Evolutionary conservation across 2,888 invertebrate genomes (phyloP), one percentile per base, ranked within the genome.

Genomic region (Acronicta psi): DNA sequence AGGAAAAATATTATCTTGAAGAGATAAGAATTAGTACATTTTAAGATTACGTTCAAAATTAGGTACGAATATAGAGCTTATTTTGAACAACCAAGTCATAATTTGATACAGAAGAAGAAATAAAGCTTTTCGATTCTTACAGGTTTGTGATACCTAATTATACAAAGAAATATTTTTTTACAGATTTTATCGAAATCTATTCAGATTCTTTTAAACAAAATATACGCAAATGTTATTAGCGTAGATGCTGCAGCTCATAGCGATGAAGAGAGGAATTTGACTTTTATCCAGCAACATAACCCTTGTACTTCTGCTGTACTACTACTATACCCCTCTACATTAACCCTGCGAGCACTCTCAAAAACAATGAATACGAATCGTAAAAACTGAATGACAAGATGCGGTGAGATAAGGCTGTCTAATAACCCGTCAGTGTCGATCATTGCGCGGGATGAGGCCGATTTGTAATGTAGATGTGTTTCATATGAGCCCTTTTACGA

Each of bases 371-470:
- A 83, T 83, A 70, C 58, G 82, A 74, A 75, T 89, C 87, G 84
- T 91, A 88, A 89, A 89, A 84, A 83, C 79, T 67, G 85, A 86
- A 88, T 84, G 90, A 90, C 90, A 90, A 89, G 90, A 91, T 84
- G 86, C 80, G 85, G 74, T 58, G 75, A 74, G 88, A 88, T 88
- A 86, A 84, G 81, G 84, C 74, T 59, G 68, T 81, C 87, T 90
- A 90, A 91, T 90, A 88, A 86, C 83, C 65, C 82, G 81, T 79
- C 77, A 65, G 41, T 69, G 69, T 61, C 78, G 79, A 76, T 76
- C 75, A 75, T 63, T 62, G 61, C 20, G 14, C 16, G 65, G 51
- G 56, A 64, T 64, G 70, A 70, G 65, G 55, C 43, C 66, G 78
- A 78, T 76, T 78, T 78, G 75, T 75, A 67, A 78, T 78, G 78